Conservation (phyloP, 1,140 invertebrate genomes). For the Mizuhopecten yessoensis region DNA sequence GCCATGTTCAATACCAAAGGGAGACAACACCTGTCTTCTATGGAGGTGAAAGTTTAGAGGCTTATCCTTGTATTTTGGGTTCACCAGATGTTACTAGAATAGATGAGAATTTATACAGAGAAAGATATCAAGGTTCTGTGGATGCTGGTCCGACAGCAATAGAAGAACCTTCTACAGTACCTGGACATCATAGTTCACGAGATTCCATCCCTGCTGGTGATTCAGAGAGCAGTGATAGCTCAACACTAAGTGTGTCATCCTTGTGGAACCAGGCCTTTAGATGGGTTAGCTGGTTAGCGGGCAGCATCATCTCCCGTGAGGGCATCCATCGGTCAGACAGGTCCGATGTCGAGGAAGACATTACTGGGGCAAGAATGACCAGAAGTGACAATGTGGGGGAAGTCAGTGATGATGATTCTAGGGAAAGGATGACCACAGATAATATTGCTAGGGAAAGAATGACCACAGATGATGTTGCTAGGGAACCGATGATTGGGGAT, state of each 20-base stretch:
- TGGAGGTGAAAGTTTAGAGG: not conserved
- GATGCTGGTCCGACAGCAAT: not conserved
- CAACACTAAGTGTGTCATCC: not conserved
- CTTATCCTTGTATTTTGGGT: not conserved
- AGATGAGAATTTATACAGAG: not conserved
- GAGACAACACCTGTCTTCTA: too few species aligned
- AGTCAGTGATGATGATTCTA: not conserved
- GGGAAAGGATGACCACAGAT: not conserved
- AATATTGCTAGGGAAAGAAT: not conserved
- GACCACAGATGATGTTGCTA: not conserved
- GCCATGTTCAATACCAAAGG: too few species aligned
- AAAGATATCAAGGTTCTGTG: not conserved
- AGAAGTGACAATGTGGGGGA: not conserved
- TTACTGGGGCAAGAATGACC: not conserved
- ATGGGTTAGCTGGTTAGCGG: not conserved
- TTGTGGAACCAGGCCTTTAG: conserved; percentile 8
- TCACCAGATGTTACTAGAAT: not conserved
- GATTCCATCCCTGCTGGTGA: not conserved
- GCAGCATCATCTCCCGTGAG: not conserved
- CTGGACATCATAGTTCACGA: not conserved
- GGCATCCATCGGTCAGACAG: conserved; percentile 7
- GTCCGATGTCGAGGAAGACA: not conserved
- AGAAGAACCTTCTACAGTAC: not conserved
- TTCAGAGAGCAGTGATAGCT: not conserved
- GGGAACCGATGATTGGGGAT: not conserved